Evolutionary conservation across 2,797 vertebrate species (phyloP).

Genomic region (Micrastur ruficollis): DNA sequence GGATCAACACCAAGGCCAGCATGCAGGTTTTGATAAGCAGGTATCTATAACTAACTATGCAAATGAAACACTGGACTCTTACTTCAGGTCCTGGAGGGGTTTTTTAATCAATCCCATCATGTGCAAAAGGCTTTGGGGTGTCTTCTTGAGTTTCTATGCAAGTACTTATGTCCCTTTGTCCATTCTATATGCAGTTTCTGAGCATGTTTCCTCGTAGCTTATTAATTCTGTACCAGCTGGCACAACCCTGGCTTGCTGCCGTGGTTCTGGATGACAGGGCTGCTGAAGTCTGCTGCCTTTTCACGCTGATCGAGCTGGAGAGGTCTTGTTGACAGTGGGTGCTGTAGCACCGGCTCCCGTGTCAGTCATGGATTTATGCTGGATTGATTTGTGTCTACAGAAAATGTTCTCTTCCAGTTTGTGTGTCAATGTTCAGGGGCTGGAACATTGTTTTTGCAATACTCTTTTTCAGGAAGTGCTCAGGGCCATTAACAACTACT

Average conservation of each 20-base stretch:
- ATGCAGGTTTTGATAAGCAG: not conserved
- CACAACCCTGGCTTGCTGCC: not conserved
- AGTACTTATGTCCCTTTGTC: not conserved
- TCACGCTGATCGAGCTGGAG: not conserved
- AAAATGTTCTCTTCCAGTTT: not conserved
- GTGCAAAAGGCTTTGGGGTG: not conserved
- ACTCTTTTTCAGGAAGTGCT: not conserved
- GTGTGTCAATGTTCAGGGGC: rapidly evolving
- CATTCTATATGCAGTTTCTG: not conserved
- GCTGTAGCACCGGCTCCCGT: not conserved
- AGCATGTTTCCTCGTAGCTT: not conserved
- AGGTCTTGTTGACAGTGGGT: not conserved
- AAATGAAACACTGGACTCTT: not conserved
- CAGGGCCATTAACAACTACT: not conserved
- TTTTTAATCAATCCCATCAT: not conserved
- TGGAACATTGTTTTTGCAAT: not conserved
- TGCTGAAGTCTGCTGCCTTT: not conserved
- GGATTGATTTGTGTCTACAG: not conserved
- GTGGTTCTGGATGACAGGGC: not conserved
- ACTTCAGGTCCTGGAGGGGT: not conserved
- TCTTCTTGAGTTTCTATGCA: not conserved
- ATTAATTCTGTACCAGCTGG: not conserved
- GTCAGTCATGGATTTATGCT: not conserved
- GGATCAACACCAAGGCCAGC: not conserved
- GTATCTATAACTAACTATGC: not conserved